Percentiles rank a stretch among this genome's conserved stretches.
Evolutionary conservation across 1,140 invertebrate genomes (phyloP).

Genomic region (Melipona quadrifasciata): DNA sequence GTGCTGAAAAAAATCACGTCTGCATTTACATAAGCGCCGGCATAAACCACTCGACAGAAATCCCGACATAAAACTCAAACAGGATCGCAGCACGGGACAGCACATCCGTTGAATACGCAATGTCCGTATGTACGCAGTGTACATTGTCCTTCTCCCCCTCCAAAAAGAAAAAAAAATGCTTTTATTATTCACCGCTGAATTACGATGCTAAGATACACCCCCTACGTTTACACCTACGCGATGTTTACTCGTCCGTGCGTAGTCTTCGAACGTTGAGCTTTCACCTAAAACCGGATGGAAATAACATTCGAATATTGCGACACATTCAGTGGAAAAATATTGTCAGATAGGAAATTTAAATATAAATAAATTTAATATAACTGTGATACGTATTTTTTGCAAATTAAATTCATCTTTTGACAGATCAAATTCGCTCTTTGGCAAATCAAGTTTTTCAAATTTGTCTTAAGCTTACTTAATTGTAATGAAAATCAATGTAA

Average conservation of each 20-base stretch:
- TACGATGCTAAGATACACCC: conserved; percentile 48
- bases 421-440: too few relatives aligned
- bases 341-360: too few relatives aligned
- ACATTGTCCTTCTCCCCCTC: conserved; percentile 33
- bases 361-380: too few relatives aligned
- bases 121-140: conserved; percentile 65
- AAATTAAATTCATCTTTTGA: too few relatives aligned
- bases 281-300: not conserved
- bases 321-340: not conserved
- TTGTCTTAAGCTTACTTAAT: too few relatives aligned
- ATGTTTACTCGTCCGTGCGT: conserved; percentile 17
- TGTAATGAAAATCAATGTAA: too few relatives aligned
- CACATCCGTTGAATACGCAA: conserved; percentile 80
- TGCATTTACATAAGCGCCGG: conserved; percentile 81
- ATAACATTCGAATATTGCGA: not conserved
- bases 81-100: conserved; percentile 75
- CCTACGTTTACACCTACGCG: conserved; percentile 30
- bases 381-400: too few relatives aligned
- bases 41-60: conserved; percentile 81
- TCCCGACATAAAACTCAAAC: conserved; percentile 79
- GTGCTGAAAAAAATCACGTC: conserved; percentile 82
- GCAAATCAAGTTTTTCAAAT: too few relatives aligned
- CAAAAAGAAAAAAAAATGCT: conserved; percentile 59
- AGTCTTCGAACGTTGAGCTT: not conserved
- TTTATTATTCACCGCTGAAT: conserved; percentile 74